Evolutionary conservation across 35 echinoderm and acorn worm genomes (phyloP), one percentile per base, ranked within the genome.

Genomic region (Ptychodera flava): DNA sequence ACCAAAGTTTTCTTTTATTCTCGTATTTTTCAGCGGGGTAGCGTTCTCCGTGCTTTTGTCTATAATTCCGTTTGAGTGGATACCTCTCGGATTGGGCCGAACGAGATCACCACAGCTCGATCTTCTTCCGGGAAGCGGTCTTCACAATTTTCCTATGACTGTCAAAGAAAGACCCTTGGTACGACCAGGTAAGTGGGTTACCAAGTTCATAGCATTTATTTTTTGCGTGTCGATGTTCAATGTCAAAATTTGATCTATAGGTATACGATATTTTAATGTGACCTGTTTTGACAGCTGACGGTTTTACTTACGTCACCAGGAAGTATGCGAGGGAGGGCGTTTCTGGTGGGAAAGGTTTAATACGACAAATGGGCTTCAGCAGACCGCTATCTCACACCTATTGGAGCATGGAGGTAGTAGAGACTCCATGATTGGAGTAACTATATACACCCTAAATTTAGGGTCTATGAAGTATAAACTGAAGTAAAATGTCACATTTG

Each of bases 111-210:
- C 6, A 22, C 45, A 64, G 45, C 45, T 64, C 6, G 45, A 64
- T 12, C 45, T 12, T 6, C 45, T 64, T 64, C 22, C 45, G 45
- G 45, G 45, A 64, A 64, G 45, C 31, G 53, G 75, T 0, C 37
- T 90, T 77, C 78, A 85, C n/a, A 82, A 90, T 31, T 90, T 82
- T 77, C 89, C 89, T 6, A 33, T 90, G 0, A 90, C 89, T 22
- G 89, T 86, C 34, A 90, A 36, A 31, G 83, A 90, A n/a, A 85
- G 80, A 16, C 77, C 82, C 2, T 36, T 86, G 35, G 6, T 90
- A 29, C 85, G 89, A 86, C 89, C 89, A 85, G 89, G 89, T 90
- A 38, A 79, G 80, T 77, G 12, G 22, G 0, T 15, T n/a, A 30
- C 36, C 76, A 0, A 79, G 32, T 78, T 82, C 33, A 1, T 30